phyloP scores from a whole-genome alignment of 2,888 invertebrate genomes.

The Watsonalla binaria region DNA sequence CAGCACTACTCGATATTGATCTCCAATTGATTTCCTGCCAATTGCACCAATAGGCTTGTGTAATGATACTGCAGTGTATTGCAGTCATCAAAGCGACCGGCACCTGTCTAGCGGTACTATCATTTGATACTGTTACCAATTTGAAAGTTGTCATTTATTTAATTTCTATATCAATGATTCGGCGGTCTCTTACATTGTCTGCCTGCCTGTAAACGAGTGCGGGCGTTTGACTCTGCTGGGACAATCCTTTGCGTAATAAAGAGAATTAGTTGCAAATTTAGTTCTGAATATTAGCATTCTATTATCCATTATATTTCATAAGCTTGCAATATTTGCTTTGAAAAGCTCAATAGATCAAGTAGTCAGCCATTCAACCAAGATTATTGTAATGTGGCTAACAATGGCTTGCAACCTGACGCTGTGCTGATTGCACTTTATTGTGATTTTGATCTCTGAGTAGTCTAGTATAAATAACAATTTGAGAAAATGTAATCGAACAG shows the following conservation, averaged over 20 bases:
- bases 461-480: no score
- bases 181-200: no score
- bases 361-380: neutral
- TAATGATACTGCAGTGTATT: neutral
- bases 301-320: no score
- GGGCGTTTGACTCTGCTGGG: no score
- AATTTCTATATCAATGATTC: no score
- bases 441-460: no score
- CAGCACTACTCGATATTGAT: neutral
- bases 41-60: neutral
- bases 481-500: no score
- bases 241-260: no score
- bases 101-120: neutral
- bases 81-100: neutral
- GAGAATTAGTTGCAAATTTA: no score
- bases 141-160: neutral
- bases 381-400: neutral
- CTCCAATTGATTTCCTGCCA: neutral
- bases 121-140: neutral
- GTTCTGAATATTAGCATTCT: no score
- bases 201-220: no score
- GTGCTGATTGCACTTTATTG: no score
- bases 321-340: neutral
- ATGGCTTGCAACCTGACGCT: neutral
- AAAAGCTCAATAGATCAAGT: constrained; percentile 1